phyloP scores from a whole-genome alignment of 1,140 invertebrate genomes.

The Coboldia fuscipes region DNA sequence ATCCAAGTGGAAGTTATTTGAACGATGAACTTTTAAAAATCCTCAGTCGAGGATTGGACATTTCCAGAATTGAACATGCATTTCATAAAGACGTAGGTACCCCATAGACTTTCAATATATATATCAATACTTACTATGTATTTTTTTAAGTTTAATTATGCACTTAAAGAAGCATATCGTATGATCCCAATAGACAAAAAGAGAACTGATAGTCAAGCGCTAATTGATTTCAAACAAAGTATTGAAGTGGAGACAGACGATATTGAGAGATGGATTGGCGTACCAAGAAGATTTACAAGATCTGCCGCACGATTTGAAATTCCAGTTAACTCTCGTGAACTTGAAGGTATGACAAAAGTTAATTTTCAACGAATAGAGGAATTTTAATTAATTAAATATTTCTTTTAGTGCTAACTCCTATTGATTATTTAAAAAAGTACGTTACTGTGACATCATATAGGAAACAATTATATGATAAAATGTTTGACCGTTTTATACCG shows the following conservation, averaged over 20 bases:
- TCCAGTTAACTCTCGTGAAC: slow-evolving; percentile 27
- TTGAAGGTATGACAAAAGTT: slow-evolving; percentile 21
- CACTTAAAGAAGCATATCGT: slow-evolving; percentile 1
- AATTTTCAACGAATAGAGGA: slow-evolving; percentile 1
- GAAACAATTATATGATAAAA: slow-evolving; percentile 27
- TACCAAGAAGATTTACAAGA: slow-evolving; percentile 35
- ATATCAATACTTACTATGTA: not conserved
- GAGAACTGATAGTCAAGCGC: not conserved
- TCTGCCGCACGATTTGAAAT: slow-evolving; percentile 37
- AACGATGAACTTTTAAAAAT: slow-evolving; percentile 18
- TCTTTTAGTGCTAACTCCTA: slow-evolving; percentile 26
- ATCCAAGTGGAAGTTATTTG: slow-evolving; percentile 12
- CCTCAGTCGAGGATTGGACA: slow-evolving; percentile 14
- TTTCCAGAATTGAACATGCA: slow-evolving; percentile 17
- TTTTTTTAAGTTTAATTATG: not conserved
- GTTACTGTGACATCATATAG: slow-evolving; percentile 30
- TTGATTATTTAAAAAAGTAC: slow-evolving; percentile 31
- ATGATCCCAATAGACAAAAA: slow-evolving; percentile 1
- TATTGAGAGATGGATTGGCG: slow-evolving; percentile 19
- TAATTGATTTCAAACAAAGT: not conserved
- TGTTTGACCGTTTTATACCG: slow-evolving; percentile 15
- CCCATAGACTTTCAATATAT: not conserved
- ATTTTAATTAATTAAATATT: not conserved
- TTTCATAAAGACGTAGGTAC: slow-evolving; percentile 17
- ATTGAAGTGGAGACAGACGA: slow-evolving; percentile 3